Conservation (phyloP, 53 echinoderm and acorn worm species). For the Pentamera pediparva region DNA sequence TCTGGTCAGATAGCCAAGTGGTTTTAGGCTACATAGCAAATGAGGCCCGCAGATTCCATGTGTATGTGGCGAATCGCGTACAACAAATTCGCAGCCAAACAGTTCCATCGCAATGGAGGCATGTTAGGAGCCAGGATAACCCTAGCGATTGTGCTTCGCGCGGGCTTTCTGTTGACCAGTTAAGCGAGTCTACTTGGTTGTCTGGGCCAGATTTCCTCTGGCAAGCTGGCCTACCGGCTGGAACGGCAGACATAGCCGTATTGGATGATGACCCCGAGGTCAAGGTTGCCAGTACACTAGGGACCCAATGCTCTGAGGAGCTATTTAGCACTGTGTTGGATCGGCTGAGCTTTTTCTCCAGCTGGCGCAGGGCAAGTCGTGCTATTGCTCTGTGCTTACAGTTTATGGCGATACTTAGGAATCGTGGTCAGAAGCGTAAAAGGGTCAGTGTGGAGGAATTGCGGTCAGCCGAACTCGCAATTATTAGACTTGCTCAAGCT, state of each 20-base stretch:
- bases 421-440: not conserved
- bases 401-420: not conserved
- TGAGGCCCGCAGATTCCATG: conserved; percentile 43
- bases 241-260: not conserved
- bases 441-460: not conserved
- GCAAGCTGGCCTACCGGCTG: not conserved
- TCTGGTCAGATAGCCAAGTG: conserved; percentile 54
- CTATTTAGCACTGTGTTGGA: not conserved
- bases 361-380: not conserved
- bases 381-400: not conserved
- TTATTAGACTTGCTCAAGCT: conserved; percentile 5
- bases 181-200: conserved; percentile 29
- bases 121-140: conserved; percentile 39
- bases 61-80: conserved; percentile 50
- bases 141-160: conserved; percentile 40
- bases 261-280: conserved; percentile 2
- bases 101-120: conserved; percentile 30
- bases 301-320: not conserved
- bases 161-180: conserved; percentile 30
- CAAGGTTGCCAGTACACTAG: not conserved
- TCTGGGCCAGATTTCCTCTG: conserved; percentile 41
- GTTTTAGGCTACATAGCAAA: conserved; percentile 53
- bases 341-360: not conserved
- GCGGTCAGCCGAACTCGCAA: not conserved
- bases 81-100: conserved; percentile 39